Percentiles rank a stretch among this genome's conserved stretches.
Conservation (phyloP, 2,797 vertebrate species). For the Cuniculus paca region DNA sequence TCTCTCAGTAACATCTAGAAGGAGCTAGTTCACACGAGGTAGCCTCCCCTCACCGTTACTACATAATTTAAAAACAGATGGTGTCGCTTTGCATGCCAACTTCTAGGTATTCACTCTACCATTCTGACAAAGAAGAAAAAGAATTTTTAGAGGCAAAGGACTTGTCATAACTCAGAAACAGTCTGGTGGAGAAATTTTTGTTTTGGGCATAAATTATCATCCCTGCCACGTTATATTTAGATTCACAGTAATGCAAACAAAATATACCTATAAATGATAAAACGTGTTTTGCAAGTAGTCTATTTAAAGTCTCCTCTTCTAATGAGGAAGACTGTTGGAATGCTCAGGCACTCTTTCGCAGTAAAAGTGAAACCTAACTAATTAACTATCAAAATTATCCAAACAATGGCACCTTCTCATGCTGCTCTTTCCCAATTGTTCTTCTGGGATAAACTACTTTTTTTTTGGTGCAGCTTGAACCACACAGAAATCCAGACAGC, state of each 20-base stretch:
- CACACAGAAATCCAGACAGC: background rate
- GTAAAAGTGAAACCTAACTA: conserved; percentile 28
- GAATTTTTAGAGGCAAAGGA: background rate
- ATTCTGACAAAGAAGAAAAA: conserved; percentile 45
- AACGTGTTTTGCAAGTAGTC: background rate
- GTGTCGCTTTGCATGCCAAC: conserved; percentile 61
- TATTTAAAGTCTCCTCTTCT: conserved; percentile 52
- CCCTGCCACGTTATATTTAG: conserved; percentile 20
- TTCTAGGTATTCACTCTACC: conserved; percentile 68
- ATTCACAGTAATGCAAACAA: conserved; percentile 11
- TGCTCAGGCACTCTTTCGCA: background rate
- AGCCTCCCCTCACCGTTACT: conserved; percentile 54
- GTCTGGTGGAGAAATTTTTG: background rate
- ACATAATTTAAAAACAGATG: conserved; percentile 65
- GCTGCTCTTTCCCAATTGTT: background rate
- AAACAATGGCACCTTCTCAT: background rate
- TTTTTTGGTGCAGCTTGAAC: background rate
- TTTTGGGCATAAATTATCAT: conserved; percentile 16
- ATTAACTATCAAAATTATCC: conserved; percentile 29
- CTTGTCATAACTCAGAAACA: background rate
- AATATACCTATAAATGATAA: conserved; percentile 25
- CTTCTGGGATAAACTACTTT: background rate
- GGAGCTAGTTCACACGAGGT: conserved; percentile 75
- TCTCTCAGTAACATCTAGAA: background rate
- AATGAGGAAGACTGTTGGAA: background rate